phyloP scores from a whole-genome alignment of 2,797 vertebrate species.

The Hypotaenidia okinawae region DNA sequence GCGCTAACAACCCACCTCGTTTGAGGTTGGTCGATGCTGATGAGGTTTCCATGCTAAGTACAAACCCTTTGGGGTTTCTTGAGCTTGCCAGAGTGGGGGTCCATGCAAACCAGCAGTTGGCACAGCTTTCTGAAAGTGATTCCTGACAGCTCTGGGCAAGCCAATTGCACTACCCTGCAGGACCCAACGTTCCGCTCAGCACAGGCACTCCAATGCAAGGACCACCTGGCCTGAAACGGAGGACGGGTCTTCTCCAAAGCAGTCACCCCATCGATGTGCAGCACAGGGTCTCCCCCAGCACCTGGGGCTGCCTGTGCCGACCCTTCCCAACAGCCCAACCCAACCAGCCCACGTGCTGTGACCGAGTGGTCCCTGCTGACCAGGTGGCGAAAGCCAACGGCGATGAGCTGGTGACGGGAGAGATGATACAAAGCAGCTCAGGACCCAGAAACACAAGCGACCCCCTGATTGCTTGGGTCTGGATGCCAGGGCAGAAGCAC shows the following conservation, averaged over 20 bases:
- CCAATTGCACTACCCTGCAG: background rate
- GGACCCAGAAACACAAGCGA: background rate
- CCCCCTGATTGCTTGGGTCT: background rate
- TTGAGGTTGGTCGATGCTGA: background rate
- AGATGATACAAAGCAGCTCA: background rate
- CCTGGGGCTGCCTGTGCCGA: background rate
- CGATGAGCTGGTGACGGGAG: background rate
- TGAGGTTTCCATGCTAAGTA: background rate
- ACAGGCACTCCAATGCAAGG: fast-evolving
- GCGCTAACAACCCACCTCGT: background rate
- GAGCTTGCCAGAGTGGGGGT: background rate
- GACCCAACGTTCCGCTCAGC: background rate
- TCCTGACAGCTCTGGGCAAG: fast-evolving
- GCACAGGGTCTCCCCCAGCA: background rate
- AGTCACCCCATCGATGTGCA: fast-evolving
- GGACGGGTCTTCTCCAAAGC: background rate
- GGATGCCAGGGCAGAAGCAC: background rate
- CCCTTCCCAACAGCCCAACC: background rate
- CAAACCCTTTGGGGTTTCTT: background rate
- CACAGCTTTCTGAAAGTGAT: background rate
- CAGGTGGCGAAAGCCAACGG: background rate
- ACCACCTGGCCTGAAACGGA: fast-evolving
- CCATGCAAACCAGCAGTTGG: background rate
- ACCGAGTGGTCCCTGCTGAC: background rate
- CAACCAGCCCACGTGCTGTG: background rate